phyloP scores from a whole-genome alignment of 2,113 vertebrate species.

The Hippocampus comes region DNA sequence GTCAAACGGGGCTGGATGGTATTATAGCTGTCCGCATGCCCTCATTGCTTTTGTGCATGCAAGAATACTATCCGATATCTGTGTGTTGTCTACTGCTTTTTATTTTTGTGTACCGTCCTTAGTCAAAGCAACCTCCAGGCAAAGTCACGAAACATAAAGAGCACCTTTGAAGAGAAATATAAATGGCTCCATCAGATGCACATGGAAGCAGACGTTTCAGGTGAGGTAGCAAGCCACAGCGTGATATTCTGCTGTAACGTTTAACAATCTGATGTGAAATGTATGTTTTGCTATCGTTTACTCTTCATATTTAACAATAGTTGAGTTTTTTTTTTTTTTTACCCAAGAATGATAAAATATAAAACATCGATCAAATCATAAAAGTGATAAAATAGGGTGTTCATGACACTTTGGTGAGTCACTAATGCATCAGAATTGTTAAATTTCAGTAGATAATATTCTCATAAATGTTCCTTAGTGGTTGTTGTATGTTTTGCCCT shows the following conservation, averaged over 20 bases:
- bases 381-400: background rate
- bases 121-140: slow-evolving; percentile 31
- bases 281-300: background rate
- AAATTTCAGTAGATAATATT: background rate
- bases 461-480: background rate
- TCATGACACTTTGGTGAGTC: background rate
- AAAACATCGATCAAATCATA: too few species aligned
- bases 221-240: slow-evolving; percentile 41
- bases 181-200: slow-evolving; percentile 69
- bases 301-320: background rate
- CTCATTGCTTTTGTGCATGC: slow-evolving; percentile 4
- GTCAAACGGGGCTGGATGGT: slow-evolving; percentile 13
- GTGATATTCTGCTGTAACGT: background rate
- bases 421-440: background rate
- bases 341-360: too few species aligned
- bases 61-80: background rate
- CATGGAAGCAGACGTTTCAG: slow-evolving; percentile 76
- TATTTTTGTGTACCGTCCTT: slow-evolving; percentile 3
- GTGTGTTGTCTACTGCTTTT: slow-evolving; percentile 10
- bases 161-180: slow-evolving; percentile 57
- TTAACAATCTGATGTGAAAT: background rate
- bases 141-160: slow-evolving; percentile 36
- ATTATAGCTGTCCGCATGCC: background rate
- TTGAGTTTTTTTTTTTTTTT: background rate
- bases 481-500: background rate